phyloP scores from a whole-genome alignment of 2,113 vertebrate species.

The Puma concolor region DNA sequence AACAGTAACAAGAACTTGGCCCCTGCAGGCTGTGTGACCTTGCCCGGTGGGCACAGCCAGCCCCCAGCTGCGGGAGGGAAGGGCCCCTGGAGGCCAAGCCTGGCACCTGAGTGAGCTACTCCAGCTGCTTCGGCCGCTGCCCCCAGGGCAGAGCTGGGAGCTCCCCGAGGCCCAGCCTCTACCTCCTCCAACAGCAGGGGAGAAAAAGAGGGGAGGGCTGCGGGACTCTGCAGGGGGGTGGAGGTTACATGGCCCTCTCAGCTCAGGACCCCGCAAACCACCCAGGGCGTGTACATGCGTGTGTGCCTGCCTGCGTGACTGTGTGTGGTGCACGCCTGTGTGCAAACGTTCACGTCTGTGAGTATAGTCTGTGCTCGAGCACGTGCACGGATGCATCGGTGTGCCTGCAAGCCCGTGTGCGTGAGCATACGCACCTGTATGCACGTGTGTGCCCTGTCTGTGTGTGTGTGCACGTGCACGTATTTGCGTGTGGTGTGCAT shows the following conservation, averaged over 20 bases:
- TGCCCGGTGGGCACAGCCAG: background rate
- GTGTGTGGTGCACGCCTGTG: background rate
- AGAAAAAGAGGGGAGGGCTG: too few species aligned
- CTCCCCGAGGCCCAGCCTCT: accelerated
- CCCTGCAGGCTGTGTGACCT: background rate
- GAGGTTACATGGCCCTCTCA: background rate
- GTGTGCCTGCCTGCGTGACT: background rate
- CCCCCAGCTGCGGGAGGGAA: accelerated
- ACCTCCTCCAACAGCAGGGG: background rate
- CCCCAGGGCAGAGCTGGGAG: background rate
- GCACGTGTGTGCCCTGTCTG: background rate
- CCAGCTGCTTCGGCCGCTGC: too few species aligned
- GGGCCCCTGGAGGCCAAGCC: background rate
- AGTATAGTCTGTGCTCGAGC: background rate
- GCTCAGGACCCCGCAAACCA: background rate
- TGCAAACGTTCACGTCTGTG: accelerated
- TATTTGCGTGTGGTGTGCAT: background rate
- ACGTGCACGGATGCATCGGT: background rate
- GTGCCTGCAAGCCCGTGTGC: background rate
- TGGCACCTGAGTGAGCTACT: accelerated
- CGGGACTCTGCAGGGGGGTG: accelerated
- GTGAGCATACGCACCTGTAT: accelerated
- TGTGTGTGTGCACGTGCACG: accelerated
- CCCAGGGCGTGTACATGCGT: accelerated
- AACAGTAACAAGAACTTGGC: background rate